Evolutionary conservation across 2,797 vertebrate genomes (phyloP).

Genomic region (Cacajao melanocephalus): DNA sequence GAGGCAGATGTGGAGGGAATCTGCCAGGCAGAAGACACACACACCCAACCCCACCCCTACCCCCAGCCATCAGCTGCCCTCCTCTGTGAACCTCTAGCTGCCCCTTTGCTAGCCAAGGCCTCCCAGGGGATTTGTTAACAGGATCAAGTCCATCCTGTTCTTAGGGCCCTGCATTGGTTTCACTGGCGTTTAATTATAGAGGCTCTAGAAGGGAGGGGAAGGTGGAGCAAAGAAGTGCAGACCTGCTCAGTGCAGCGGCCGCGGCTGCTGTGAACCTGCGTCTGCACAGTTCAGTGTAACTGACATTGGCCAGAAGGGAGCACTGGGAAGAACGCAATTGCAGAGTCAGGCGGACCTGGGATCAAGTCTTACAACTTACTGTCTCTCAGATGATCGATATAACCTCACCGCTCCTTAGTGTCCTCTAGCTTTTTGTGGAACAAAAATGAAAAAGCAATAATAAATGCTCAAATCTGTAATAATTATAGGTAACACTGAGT

Average conservation of each 20-base stretch:
- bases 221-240: background rate
- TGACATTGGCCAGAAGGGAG: background rate
- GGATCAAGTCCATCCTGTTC: background rate
- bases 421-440: background rate
- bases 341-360: background rate
- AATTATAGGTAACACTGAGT: background rate
- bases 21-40: background rate
- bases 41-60: background rate
- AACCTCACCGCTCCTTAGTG: background rate
- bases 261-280: no score
- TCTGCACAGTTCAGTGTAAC: background rate
- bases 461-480: background rate
- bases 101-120: background rate
- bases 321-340: no score
- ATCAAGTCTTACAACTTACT: background rate
- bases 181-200: slow-evolving; percentile 39
- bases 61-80: background rate
- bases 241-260: background rate
- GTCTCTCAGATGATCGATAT: background rate
- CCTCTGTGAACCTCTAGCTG: background rate
- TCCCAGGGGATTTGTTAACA: background rate
- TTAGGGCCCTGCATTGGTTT: background rate
- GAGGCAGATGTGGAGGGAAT: background rate
- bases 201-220: background rate
- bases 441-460: background rate